Conservation (phyloP, 2,113 vertebrate species). For the Pampusana beccarii region DNA sequence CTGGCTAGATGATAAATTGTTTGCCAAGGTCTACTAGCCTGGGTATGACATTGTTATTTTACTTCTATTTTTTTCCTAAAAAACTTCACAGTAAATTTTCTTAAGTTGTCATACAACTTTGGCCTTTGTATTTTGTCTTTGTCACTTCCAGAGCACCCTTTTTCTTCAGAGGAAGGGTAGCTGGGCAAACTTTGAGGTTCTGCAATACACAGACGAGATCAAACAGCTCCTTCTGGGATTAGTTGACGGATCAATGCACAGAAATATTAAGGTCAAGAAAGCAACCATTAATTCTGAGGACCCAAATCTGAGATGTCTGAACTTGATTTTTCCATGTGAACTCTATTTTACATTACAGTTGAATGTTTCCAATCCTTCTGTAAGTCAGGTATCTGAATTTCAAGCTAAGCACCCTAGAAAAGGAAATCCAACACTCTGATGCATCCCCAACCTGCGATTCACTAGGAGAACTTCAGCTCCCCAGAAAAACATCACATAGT, state of each 20-base stretch:
- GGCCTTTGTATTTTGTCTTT: not conserved
- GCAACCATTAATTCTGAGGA: not conserved
- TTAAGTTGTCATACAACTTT: not conserved
- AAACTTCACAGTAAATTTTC: not conserved
- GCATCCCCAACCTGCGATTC: not conserved
- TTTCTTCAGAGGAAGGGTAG: not conserved
- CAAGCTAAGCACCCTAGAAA: not conserved
- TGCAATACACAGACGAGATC: not conserved
- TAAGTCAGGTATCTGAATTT: not conserved
- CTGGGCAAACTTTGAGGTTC: not conserved
- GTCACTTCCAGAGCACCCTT: not conserved
- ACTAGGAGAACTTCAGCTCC: not conserved
- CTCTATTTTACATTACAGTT: not conserved
- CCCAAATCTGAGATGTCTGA: not conserved
- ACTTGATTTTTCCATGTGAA: not conserved
- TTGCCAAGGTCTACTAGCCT: not conserved
- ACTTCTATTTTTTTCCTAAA: not conserved
- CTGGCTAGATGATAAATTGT: not conserved
- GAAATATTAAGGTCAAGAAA: not conserved
- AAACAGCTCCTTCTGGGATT: not conserved
- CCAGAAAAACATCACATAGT: accelerated
- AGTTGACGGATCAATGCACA: not conserved
- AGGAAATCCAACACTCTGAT: not conserved
- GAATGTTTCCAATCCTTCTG: not conserved
- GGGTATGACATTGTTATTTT: not conserved